Base-by-base conservation (phyloP, 1,140 invertebrate species). In the Capitella teleta region DNA sequence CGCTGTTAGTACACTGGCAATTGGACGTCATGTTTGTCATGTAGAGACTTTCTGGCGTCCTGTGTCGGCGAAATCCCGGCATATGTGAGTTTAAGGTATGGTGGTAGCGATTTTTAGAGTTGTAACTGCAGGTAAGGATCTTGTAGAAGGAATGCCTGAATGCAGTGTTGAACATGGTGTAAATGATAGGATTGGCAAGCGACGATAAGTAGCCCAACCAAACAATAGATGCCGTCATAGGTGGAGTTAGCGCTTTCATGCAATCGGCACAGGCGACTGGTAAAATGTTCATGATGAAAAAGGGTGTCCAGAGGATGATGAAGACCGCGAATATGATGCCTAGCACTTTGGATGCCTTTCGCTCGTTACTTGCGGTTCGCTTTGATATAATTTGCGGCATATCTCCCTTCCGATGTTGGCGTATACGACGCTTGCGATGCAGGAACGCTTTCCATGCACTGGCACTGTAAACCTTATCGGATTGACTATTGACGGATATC, bases 181-280 rank as follows among this genome's bases (percentile, higher is more conserved):
- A 73, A 36, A 73, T 72, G 50, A 73, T 67, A n/a, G 71, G 71
- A 48, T 73, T 73, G 21, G 68, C 64, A 42, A 70, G 56, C 1
- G 67, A 70, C 2, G 70, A 69, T n/a, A 62, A 47, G 40, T 72
- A 73, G 19, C 71, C 71, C 54, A 73, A 62, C 71, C 71, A 73
- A 5, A 67, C 47, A 49, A 71, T 63, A 6, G 59, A 41, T 3
- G 63, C 60, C 61, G 72, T 65, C 34, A 67, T 52, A 24, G 65
- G 52, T 1, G 56, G 23, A 0, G 60, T 62, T 4, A 63, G 43
- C 16, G 57, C 50, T 2, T 18, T 25, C 52, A 62, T 59, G 56
- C 64, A 67, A 2, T 38, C 21, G 0, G 23, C 14, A 55, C 67
- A 72, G 3, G 57, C 52, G 16, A 54, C 68, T 1, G 62, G 61